These are phyloP conservation scores for Athene cunicularia DNA, from an alignment of 2,113 vertebrate genomes.

Conservation along the genomic window DNA sequence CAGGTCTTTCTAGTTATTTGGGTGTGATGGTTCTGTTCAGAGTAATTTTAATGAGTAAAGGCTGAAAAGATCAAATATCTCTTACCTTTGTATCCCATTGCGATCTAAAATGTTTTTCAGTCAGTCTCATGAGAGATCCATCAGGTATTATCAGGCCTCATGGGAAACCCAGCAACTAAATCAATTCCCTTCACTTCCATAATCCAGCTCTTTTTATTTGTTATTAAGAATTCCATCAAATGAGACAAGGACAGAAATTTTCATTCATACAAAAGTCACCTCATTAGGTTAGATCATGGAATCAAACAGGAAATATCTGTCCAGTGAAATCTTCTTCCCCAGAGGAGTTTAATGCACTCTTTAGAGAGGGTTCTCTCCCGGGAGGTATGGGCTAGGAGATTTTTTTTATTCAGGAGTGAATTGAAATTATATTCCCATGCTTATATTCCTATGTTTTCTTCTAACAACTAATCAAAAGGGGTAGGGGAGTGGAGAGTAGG, in stretches of 20 bases:
- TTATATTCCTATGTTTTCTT: neutral
- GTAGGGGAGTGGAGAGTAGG: fast-evolving
- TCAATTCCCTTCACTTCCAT: neutral
- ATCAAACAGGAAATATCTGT: neutral
- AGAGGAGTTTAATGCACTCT: neutral
- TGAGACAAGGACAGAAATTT: neutral
- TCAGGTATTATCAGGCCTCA: neutral
- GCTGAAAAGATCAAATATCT: neutral
- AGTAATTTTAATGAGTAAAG: neutral
- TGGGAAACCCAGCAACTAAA: neutral
- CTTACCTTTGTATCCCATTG: neutral
- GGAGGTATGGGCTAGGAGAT: fast-evolving
- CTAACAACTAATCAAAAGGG: neutral
- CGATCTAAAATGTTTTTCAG: neutral
- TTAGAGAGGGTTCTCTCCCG: neutral
- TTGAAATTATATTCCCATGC: neutral
- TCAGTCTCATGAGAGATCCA: neutral
- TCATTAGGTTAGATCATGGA: neutral
- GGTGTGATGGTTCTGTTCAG: neutral
- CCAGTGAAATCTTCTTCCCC: neutral
- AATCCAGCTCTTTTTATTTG: neutral
- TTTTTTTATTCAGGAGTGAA: neutral
- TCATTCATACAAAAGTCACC: neutral
- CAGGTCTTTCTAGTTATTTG: neutral
- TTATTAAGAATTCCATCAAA: neutral